These are phyloP conservation scores for Doryteuthis pealeii DNA, from an alignment of 1,140 invertebrate genomes.

Conservation along the genomic window DNA sequence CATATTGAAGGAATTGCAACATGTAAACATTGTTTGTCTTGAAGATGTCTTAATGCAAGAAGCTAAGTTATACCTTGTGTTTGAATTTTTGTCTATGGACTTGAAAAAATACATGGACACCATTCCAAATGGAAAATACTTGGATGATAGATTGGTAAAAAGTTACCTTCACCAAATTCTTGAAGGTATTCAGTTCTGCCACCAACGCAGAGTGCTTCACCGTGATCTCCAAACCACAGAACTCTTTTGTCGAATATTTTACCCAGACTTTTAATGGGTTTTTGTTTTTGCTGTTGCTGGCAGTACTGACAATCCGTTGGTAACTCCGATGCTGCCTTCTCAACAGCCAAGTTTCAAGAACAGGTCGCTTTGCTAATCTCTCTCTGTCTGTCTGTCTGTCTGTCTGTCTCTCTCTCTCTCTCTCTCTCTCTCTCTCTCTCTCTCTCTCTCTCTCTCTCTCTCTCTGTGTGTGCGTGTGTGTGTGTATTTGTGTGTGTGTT, in stretches of 20 bases:
- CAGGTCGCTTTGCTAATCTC: conserved; percentile 82
- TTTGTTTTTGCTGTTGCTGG: conserved; percentile 77
- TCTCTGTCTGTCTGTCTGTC: conserved; percentile 47
- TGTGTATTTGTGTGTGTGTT: too few relatives aligned
- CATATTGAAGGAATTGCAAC: too few relatives aligned
- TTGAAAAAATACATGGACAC: conserved; percentile 96
- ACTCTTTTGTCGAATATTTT: conserved; percentile 94
- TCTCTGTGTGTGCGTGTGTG: too few relatives aligned
- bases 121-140: conserved; percentile 69
- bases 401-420: too few relatives aligned
- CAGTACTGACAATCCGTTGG: conserved; percentile 90
- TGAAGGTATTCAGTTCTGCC: conserved; percentile 93
- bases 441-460: too few relatives aligned
- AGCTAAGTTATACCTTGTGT: conserved; percentile 87
- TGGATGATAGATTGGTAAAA: conserved; percentile 74
- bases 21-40: too few relatives aligned
- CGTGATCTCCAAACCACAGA: conserved; percentile 98
- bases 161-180: conserved; percentile 83
- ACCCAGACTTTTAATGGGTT: too few relatives aligned
- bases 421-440: too few relatives aligned
- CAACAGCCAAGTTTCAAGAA: conserved; percentile 78
- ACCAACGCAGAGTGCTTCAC: conserved; percentile 89
- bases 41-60: conserved; percentile 92
- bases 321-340: conserved; percentile 92
- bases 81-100: conserved; percentile 98